Evolutionary conservation across 2,888 invertebrate genomes (phyloP).

Genomic region (Synergus itoensis): DNA sequence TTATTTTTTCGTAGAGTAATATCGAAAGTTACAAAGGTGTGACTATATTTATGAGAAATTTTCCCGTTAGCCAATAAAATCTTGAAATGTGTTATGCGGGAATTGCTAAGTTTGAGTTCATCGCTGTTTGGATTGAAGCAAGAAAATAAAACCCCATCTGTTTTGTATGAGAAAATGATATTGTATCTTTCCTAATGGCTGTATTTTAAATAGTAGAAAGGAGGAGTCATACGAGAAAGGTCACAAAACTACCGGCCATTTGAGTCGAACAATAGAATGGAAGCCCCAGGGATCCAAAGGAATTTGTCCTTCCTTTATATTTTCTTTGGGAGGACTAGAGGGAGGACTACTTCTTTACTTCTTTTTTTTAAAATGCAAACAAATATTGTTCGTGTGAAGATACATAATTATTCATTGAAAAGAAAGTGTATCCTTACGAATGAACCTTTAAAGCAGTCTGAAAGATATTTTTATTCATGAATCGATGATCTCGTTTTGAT

Average conservation of each 20-base stretch:
- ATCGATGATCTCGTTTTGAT: not conserved
- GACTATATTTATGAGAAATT: constrained; percentile 16
- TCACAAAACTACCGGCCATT: not conserved
- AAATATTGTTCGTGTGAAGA: not conserved
- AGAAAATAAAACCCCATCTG: not conserved
- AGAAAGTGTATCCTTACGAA: not conserved
- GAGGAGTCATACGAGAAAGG: not conserved
- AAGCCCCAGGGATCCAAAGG: not conserved
- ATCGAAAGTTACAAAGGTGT: constrained; percentile 10
- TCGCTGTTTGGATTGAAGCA: no score
- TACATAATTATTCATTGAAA: not conserved
- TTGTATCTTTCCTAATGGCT: not conserved
- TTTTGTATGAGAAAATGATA: not conserved
- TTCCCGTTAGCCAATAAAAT: constrained; percentile 29
- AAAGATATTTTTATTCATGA: not conserved
- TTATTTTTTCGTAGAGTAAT: not conserved
- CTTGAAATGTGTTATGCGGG: constrained; percentile 3
- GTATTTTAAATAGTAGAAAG: not conserved
- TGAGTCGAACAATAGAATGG: not conserved
- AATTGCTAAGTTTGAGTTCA: not conserved
- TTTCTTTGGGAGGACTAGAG: not conserved
- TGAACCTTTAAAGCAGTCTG: not conserved
- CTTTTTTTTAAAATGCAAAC: not conserved
- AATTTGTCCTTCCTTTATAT: not conserved
- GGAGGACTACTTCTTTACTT: not conserved